Evolutionary conservation across 2,113 vertebrate genomes (phyloP).

Genomic region (Varanus salvator): DNA sequence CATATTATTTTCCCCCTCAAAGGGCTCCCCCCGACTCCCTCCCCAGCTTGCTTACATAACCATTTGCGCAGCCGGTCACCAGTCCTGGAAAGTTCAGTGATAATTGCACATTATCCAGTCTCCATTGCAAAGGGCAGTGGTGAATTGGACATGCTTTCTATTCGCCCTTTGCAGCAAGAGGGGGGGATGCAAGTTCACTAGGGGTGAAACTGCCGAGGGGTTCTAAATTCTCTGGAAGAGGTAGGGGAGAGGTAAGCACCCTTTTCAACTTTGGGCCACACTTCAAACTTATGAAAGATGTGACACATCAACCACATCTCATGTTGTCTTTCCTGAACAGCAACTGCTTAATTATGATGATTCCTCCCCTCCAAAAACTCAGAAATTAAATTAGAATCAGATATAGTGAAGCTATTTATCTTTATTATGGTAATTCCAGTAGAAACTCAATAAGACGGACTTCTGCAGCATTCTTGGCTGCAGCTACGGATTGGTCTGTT

Average conservation of each 20-base stretch:
- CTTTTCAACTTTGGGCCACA: not conserved
- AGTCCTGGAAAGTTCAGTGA: constrained; percentile 18
- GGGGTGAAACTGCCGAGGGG: not conserved
- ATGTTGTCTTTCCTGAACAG: not conserved
- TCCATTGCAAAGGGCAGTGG: not conserved
- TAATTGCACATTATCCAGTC: constrained; percentile 14
- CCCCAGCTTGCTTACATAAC: not conserved
- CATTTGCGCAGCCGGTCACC: not conserved
- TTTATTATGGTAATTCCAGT: not conserved
- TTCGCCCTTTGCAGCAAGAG: not conserved
- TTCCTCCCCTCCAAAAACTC: not conserved
- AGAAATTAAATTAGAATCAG: not conserved
- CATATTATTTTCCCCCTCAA: not conserved
- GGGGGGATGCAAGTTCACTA: not conserved
- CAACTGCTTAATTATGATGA: not conserved
- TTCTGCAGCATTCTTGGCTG: not conserved
- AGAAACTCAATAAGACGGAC: not conserved
- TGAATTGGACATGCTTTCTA: not conserved
- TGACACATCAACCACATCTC: not conserved
- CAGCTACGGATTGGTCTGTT: not conserved
- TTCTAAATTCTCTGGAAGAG: not conserved
- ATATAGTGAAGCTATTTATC: not conserved
- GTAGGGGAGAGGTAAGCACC: no score
- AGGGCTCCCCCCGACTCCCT: not conserved
- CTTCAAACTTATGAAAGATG: not conserved